A percentile compares a stretch with the other conserved stretches of the same genome.
Conservation (phyloP, 2,797 vertebrate genomes). For the Adrianichthys oophorus region DNA sequence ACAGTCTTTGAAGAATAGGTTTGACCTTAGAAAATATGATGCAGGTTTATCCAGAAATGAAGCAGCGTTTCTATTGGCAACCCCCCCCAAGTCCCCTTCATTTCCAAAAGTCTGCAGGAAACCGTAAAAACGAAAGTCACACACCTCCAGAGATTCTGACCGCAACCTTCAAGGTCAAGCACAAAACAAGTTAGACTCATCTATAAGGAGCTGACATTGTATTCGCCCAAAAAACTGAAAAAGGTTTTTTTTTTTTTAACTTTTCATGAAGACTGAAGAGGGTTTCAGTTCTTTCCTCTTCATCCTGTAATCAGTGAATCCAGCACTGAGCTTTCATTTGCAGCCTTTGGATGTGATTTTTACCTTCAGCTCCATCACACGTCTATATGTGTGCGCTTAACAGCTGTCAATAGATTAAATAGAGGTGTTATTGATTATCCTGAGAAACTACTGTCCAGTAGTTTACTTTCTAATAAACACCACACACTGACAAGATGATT, state of each 20-base stretch:
- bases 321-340: slow-evolving; percentile 43
- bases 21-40: not conserved
- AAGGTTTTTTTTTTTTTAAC: slow-evolving; percentile 22
- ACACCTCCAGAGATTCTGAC: no score
- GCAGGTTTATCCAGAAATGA: not conserved
- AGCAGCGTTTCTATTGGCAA: no score
- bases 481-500: slow-evolving; percentile 27
- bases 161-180: not conserved
- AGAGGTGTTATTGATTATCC: slow-evolving; percentile 14
- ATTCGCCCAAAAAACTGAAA: slow-evolving; percentile 39
- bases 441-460: slow-evolving; percentile 27
- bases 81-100: no score
- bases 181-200: not conserved
- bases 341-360: slow-evolving; percentile 7
- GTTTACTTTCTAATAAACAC: slow-evolving; percentile 27
- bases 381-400: slow-evolving; percentile 7
- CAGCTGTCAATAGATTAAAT: slow-evolving; percentile 43
- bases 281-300: slow-evolving; percentile 3
- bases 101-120: no score
- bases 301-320: slow-evolving; percentile 43
- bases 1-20: not conserved
- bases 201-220: slow-evolving; percentile 21
- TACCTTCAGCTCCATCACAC: slow-evolving; percentile 13
- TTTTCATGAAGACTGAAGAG: slow-evolving; percentile 11
- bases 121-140: no score